Evolutionary conservation across 2,888 invertebrate genomes (phyloP).

Genomic region (Buathra laborator): DNA sequence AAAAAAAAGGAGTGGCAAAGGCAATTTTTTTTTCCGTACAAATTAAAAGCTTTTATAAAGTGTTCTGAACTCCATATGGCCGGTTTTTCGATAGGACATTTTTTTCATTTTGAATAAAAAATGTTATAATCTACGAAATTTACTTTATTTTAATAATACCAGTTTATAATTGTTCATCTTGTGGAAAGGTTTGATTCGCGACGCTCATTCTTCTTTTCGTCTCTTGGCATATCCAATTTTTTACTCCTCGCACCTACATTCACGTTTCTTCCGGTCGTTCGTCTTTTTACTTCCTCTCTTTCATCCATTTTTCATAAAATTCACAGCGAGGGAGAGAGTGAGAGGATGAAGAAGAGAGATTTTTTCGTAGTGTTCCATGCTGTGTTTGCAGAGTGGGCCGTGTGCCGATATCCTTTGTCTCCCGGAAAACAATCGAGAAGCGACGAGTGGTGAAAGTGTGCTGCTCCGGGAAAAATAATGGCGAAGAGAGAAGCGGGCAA

Average conservation of each 20-base stretch:
- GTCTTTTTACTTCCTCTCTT: too few relatives aligned
- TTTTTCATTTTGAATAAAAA: too few relatives aligned
- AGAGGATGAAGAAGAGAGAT: slow-evolving; percentile 15
- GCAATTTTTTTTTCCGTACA: too few relatives aligned
- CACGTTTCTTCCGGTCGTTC: too few relatives aligned
- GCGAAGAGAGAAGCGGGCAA: slow-evolving; percentile 7
- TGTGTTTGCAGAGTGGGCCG: slow-evolving; percentile 28
- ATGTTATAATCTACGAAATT: too few relatives aligned
- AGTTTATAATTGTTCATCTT: too few relatives aligned
- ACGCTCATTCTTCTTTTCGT: background rate
- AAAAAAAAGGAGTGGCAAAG: too few relatives aligned
- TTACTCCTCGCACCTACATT: background rate
- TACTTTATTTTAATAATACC: too few relatives aligned
- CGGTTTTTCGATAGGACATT: too few relatives aligned
- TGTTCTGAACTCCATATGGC: too few relatives aligned
- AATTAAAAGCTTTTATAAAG: too few relatives aligned
- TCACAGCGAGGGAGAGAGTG: background rate
- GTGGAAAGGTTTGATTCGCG: too few relatives aligned
- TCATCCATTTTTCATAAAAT: background rate
- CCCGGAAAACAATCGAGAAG: slow-evolving; percentile 54
- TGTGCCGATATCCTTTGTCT: slow-evolving; percentile 51
- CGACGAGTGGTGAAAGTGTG: slow-evolving; percentile 42
- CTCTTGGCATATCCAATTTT: slow-evolving; percentile 10
- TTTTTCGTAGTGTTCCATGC: slow-evolving; percentile 22
- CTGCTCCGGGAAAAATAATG: slow-evolving; percentile 41